phyloP scores from a whole-genome alignment of 2,888 invertebrate species.

The Merodon equestris region DNA sequence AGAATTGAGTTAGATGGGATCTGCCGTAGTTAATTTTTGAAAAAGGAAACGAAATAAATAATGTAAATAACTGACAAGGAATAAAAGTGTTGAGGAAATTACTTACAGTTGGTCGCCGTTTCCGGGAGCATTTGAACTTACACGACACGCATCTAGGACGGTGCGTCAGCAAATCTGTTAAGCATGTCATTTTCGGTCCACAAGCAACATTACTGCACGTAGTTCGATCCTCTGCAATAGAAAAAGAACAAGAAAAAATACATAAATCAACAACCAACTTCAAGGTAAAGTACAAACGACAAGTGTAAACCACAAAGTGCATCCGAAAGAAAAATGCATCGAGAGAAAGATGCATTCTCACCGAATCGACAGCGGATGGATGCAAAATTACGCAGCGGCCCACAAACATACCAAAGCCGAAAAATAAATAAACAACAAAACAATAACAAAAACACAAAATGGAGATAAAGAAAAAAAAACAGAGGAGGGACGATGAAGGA shows the following conservation, averaged over 20 bases:
- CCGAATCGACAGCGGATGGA: slow-evolving; percentile 51
- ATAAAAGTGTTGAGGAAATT: too few relatives aligned
- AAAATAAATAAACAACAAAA: slow-evolving; percentile 48
- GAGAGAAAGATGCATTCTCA: slow-evolving; percentile 54
- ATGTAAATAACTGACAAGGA: too few relatives aligned
- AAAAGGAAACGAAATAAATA: too few relatives aligned
- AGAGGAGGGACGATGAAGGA: neutral
- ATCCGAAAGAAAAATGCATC: slow-evolving; percentile 50
- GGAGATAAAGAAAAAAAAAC: neutral
- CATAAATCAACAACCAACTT: neutral
- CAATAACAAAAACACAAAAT: slow-evolving; percentile 15
- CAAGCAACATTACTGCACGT: slow-evolving; percentile 85
- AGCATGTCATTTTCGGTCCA: slow-evolving; percentile 84
- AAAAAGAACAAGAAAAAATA: slow-evolving; percentile 11
- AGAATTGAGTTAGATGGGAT: too few relatives aligned
- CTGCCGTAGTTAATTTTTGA: too few relatives aligned
- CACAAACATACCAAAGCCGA: slow-evolving; percentile 46
- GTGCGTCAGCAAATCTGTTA: slow-evolving; percentile 83
- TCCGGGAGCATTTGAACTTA: slow-evolving; percentile 82
- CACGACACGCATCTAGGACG: slow-evolving; percentile 87
- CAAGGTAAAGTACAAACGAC: slow-evolving; percentile 35
- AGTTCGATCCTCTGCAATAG: slow-evolving; percentile 81
- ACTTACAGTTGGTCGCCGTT: slow-evolving; percentile 74
- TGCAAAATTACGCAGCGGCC: slow-evolving; percentile 63
- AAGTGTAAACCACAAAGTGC: slow-evolving; percentile 54